Conservation (phyloP, 1,140 invertebrate species). For the Rhysida immarginata region DNA sequence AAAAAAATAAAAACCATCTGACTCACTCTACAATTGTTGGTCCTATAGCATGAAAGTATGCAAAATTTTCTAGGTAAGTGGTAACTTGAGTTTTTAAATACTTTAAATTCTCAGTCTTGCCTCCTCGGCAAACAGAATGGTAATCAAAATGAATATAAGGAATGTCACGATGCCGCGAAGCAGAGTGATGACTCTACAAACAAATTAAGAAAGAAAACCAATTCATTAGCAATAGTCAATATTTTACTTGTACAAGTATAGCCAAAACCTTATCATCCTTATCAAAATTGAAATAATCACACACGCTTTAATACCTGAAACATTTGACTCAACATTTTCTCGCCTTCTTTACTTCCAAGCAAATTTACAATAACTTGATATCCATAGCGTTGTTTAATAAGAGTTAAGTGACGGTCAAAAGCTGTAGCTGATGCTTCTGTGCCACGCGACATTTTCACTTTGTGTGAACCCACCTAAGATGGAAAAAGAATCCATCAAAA, state of each 20-base stretch:
- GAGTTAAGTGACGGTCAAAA: slow-evolving; percentile 76
- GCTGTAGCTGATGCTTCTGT: slow-evolving; percentile 81
- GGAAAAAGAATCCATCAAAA: no score
- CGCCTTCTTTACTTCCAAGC: slow-evolving; percentile 89
- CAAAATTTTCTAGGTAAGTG: slow-evolving; percentile 48
- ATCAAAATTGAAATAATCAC: no score
- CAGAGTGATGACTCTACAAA: slow-evolving; percentile 61
- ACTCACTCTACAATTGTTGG: slow-evolving; percentile 27
- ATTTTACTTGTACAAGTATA: no score
- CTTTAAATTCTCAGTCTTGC: slow-evolving; percentile 53
- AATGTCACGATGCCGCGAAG: slow-evolving; percentile 52
- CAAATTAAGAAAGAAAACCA: no score
- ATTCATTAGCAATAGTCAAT: no score
- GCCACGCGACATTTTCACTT: slow-evolving; percentile 89
- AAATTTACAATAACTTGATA: slow-evolving; percentile 84
- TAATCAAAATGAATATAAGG: slow-evolving; percentile 81
- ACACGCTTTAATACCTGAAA: slow-evolving; percentile 59
- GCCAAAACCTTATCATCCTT: no score
- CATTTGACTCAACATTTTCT: slow-evolving; percentile 84
- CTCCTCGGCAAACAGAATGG: slow-evolving; percentile 69
- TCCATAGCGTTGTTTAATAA: slow-evolving; percentile 79
- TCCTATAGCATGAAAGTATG: slow-evolving; percentile 47
- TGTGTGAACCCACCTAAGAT: slow-evolving; percentile 82
- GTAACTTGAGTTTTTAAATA: slow-evolving; percentile 62
- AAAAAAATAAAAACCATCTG: no score